Evolutionary conservation across 30 jellyfish, hydroid and myxozoan genomes (phyloP).

Genomic region (Hydra vulgaris): DNA sequence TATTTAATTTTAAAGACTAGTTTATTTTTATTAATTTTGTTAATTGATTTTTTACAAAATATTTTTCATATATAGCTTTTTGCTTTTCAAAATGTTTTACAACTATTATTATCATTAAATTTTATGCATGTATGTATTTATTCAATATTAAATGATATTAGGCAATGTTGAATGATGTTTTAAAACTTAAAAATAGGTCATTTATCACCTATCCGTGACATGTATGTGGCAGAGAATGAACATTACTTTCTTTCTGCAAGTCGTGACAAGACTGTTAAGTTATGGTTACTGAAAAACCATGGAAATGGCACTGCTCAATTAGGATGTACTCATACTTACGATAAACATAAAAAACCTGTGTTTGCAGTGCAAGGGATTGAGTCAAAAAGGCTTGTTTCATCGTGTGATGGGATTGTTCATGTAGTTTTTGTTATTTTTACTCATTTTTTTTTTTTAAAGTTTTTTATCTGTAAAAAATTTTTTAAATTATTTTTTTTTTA

Average conservation of each 20-base stretch:
- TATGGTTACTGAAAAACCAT: slow-evolving; percentile 81
- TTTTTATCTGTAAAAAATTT: background rate
- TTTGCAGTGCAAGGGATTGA: slow-evolving; percentile 81
- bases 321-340: slow-evolving; percentile 61
- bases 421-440: slow-evolving; percentile 22
- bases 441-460: background rate
- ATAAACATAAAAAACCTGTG: slow-evolving; percentile 45
- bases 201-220: slow-evolving; percentile 67
- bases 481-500: background rate
- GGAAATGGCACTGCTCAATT: slow-evolving; percentile 92
- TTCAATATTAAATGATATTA: too few species aligned
- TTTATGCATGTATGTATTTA: too few species aligned
- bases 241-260: slow-evolving; percentile 90
- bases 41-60: too few species aligned
- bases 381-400: slow-evolving; percentile 49
- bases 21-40: too few species aligned
- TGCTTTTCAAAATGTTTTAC: too few species aligned
- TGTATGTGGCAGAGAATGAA: slow-evolving; percentile 75
- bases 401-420: slow-evolving; percentile 84
- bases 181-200: slow-evolving; percentile 34
- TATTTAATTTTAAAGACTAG: too few species aligned
- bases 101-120: too few species aligned
- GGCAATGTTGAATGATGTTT: too few species aligned
- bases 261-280: slow-evolving; percentile 78
- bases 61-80: too few species aligned